phyloP scores from a whole-genome alignment of 1,140 invertebrate genomes.

The Oedothorax gibbosus region DNA sequence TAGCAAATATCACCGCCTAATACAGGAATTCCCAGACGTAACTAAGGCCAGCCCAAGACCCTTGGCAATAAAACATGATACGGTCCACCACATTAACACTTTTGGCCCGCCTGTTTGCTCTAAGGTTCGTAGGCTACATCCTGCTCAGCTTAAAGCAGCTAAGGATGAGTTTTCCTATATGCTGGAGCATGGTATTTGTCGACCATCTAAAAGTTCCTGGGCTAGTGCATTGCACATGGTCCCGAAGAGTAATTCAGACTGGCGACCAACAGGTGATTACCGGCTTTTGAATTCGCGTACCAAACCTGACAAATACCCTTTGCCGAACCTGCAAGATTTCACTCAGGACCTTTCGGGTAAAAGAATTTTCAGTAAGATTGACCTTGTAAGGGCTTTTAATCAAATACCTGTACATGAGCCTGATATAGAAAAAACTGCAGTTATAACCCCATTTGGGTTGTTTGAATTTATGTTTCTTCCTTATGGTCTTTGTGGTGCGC shows the following conservation, averaged over 20 bases:
- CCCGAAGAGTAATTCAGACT: neutral
- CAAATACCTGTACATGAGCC: conserved; percentile 40
- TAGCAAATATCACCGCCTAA: neutral
- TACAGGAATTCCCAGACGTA: neutral
- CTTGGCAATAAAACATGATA: neutral
- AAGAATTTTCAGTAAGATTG: conserved; percentile 52
- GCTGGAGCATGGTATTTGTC: conserved; percentile 46
- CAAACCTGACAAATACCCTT: neutral
- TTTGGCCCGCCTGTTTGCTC: conserved; percentile 21
- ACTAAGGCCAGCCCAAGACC: neutral
- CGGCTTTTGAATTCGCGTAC: neutral
- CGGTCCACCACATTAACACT: conserved; percentile 41
- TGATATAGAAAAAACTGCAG: conserved; percentile 55
- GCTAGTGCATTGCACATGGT: conserved; percentile 63
- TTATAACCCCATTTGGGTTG: conserved; percentile 63
- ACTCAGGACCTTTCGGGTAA: neutral
- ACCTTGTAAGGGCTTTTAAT: conserved; percentile 15
- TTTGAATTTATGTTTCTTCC: conserved; percentile 65
- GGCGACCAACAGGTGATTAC: conserved; percentile 1
- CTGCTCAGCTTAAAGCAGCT: conserved; percentile 8
- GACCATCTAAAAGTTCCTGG: conserved; percentile 62
- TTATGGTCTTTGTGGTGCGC: conserved; percentile 62
- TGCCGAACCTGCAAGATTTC: conserved; percentile 4
- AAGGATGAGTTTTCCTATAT: conserved; percentile 34
- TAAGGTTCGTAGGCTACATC: conserved; percentile 9